A percentile compares a stretch with the other conserved stretches of the same genome.
phyloP scores from a whole-genome alignment of 2,888 invertebrate genomes.

The Cheilosia urbana region DNA sequence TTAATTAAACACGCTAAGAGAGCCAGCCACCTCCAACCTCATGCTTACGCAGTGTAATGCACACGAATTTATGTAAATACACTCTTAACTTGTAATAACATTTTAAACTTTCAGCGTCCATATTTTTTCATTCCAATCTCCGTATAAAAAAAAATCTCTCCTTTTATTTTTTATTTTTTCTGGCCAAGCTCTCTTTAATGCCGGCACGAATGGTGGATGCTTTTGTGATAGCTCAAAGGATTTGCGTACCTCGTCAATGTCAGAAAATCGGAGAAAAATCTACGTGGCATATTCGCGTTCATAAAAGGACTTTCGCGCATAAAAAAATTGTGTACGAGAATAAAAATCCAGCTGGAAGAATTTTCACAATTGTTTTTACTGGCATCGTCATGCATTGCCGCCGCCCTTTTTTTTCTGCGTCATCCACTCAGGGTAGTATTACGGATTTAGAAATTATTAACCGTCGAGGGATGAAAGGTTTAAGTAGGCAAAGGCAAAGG shows the following conservation, averaged over 20 bases:
- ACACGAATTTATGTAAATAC: slow-evolving; percentile 43
- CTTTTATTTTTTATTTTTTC: slow-evolving; percentile 10
- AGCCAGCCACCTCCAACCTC: background rate
- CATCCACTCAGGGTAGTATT: background rate
- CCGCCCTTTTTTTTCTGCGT: background rate
- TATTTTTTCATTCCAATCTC: background rate
- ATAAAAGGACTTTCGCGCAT: background rate
- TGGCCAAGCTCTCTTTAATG: slow-evolving; percentile 4
- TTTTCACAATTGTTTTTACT: slow-evolving; percentile 22
- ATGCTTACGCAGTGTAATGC: slow-evolving; percentile 25
- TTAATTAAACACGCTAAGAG: no score
- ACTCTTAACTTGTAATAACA: slow-evolving; percentile 51
- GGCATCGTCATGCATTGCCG: background rate
- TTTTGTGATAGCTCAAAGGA: slow-evolving; percentile 43
- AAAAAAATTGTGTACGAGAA: background rate
- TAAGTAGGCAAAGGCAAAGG: slow-evolving; percentile 8
- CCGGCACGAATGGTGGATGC: background rate
- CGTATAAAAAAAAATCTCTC: slow-evolving; percentile 1
- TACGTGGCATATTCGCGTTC: background rate
- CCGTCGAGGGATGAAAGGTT: slow-evolving; percentile 33
- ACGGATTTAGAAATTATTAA: slow-evolving; percentile 48
- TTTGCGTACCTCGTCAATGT: slow-evolving; percentile 40
- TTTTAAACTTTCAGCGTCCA: slow-evolving; percentile 24
- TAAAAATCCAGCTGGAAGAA: slow-evolving; percentile 10
- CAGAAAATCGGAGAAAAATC: slow-evolving; percentile 18